Percentiles rank a stretch among this genome's conserved stretches.
These are phyloP conservation scores for Orthonyx spaldingii DNA, from an alignment of 2,113 vertebrate genomes.

Conservation along the genomic window DNA sequence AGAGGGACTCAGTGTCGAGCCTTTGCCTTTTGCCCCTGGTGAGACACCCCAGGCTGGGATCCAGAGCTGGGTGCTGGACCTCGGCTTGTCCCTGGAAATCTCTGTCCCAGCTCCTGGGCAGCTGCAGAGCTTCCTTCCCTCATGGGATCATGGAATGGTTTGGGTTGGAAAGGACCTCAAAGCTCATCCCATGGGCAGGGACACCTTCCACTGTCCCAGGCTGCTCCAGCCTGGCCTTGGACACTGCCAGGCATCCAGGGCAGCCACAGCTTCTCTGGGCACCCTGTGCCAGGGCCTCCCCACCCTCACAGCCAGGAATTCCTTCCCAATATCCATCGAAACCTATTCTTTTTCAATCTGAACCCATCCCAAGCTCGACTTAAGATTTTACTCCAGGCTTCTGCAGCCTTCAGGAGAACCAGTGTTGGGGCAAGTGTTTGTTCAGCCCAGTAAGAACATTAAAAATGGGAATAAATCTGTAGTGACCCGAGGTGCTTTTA, in stretches of 20 bases:
- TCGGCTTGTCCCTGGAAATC: background rate
- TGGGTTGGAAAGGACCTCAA: background rate
- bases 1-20: background rate
- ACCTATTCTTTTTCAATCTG: background rate
- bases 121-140: background rate
- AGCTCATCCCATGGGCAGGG: background rate
- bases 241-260: background rate
- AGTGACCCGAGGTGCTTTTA: conserved; percentile 46
- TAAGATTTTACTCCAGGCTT: background rate
- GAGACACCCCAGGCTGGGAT: background rate
- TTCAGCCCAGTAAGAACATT: conserved; percentile 77
- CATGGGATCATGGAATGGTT: fast-evolving
- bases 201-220: fast-evolving
- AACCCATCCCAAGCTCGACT: background rate
- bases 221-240: background rate
- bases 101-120: background rate
- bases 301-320: too few relatives aligned
- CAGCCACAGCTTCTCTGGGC: background rate
- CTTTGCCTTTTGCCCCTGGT: background rate
- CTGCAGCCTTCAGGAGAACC: conserved; percentile 22
- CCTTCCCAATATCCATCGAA: background rate
- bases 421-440: conserved; percentile 71
- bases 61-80: fast-evolving
- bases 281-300: fast-evolving
- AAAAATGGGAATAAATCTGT: conserved; percentile 68